Percentiles rank a stretch among this genome's conserved stretches.
Evolutionary conservation across 2,888 invertebrate genomes (phyloP).

Genomic region (Conomelus anceps): DNA sequence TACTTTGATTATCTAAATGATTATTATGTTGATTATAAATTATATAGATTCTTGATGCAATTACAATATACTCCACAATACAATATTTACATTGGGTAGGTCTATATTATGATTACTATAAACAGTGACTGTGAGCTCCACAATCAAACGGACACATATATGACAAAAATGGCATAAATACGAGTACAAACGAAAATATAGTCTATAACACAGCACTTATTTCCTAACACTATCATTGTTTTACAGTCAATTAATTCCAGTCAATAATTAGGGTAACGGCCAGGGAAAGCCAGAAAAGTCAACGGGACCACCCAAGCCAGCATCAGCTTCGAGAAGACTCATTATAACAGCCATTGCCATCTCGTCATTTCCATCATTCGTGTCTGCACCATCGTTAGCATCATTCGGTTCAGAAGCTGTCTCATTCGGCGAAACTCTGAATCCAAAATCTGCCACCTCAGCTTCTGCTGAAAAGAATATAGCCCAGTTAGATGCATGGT

Average conservation of each 20-base stretch:
- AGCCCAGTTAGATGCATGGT: background rate
- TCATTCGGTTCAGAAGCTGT: constrained; percentile 38
- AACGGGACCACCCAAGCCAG: constrained; percentile 78
- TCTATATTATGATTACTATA: background rate
- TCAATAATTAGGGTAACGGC: constrained; percentile 60
- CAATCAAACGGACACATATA: background rate
- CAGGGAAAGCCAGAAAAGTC: constrained; percentile 81
- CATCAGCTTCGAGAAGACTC: constrained; percentile 83
- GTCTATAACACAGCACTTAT: background rate
- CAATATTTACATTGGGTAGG: no score
- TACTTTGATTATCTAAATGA: no score
- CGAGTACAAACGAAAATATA: background rate
- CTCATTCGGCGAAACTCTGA: constrained; percentile 47
- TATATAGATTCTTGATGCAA: no score
- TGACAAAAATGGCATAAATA: background rate
- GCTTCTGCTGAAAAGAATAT: constrained; percentile 26
- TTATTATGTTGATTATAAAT: no score
- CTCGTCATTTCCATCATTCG: constrained; percentile 73
- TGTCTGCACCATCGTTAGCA: constrained; percentile 31
- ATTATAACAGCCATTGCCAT: constrained; percentile 89
- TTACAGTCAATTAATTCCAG: background rate
- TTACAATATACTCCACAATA: no score
- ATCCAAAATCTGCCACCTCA: constrained; percentile 54
- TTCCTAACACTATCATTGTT: background rate
- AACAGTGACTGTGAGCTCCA: background rate